Percentiles rank a stretch among this genome's conserved stretches.
Conservation (phyloP, 2,888 invertebrate species). For the Sclerodermus sp. region DNA sequence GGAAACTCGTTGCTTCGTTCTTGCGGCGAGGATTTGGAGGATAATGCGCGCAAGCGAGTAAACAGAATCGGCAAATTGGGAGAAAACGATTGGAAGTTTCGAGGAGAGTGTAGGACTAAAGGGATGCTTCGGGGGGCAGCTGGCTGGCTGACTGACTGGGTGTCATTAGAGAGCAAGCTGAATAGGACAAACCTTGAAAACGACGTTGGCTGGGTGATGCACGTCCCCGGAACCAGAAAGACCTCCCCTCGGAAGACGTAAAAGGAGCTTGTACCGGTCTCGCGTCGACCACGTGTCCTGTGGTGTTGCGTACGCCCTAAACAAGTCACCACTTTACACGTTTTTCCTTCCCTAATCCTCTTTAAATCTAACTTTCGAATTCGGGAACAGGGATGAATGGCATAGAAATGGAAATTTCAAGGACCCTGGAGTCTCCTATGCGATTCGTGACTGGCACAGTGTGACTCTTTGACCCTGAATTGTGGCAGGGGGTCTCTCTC, state of each 20-base stretch:
- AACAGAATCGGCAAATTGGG: background rate
- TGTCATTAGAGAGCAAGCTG: background rate
- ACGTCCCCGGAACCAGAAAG: constrained; percentile 48
- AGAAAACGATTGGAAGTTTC: background rate
- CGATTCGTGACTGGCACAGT: too few species aligned
- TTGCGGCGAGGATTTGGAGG: background rate
- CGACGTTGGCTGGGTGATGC: constrained; percentile 43
- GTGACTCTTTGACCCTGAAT: too few species aligned
- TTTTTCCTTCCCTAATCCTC: too few species aligned
- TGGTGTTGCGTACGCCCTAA: constrained; percentile 9
- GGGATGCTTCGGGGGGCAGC: background rate
- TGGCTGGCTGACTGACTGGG: too few species aligned
- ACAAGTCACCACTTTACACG: too few species aligned
- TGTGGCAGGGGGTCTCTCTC: too few species aligned
- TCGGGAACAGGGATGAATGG: too few species aligned
- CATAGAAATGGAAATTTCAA: too few species aligned
- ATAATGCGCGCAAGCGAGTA: constrained; percentile 8
- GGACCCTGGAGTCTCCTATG: too few species aligned
- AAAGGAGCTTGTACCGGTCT: constrained; percentile 46
- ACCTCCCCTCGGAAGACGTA: constrained; percentile 46
- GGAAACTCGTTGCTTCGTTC: too few species aligned
- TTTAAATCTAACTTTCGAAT: too few species aligned
- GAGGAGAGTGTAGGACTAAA: background rate
- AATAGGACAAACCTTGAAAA: constrained; percentile 42
- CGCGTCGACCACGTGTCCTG: constrained; percentile 37